Conservation (phyloP, 2,113 vertebrate genomes). For the Psophia crepitans region DNA sequence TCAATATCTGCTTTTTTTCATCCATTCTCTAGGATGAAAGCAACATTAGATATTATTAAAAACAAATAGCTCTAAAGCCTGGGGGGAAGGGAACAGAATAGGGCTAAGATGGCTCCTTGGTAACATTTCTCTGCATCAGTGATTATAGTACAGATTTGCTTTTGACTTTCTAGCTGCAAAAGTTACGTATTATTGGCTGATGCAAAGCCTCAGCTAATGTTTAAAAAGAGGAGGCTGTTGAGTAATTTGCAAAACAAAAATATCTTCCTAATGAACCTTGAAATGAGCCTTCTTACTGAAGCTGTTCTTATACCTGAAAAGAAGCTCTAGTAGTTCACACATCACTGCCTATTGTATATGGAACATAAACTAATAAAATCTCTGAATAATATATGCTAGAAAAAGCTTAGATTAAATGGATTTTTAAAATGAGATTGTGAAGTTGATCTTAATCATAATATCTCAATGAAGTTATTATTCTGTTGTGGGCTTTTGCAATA, state of each 20-base stretch:
- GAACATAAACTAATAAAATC: constrained; percentile 18
- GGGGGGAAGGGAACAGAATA: neutral
- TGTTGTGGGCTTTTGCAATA: neutral
- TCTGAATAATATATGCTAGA: neutral
- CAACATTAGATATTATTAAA: neutral
- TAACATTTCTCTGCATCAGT: constrained; percentile 30
- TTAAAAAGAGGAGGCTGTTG: constrained; percentile 26
- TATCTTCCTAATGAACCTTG: constrained; percentile 35
- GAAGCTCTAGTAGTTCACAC: constrained; percentile 6
- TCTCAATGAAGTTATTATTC: neutral
- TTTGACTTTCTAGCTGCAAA: constrained; percentile 29
- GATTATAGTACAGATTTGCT: constrained; percentile 28
- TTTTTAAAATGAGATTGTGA: constrained; percentile 43
- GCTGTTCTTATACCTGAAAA: constrained; percentile 38
- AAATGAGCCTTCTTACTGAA: constrained; percentile 29
- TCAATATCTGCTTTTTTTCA: neutral
- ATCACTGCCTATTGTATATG: neutral
- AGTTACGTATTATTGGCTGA: constrained; percentile 35
- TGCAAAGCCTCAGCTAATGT: constrained; percentile 7
- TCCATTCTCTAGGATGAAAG: neutral
- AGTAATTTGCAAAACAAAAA: constrained; percentile 55
- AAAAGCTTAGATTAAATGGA: neutral
- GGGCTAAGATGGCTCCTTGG: neutral
- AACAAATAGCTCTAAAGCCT: neutral
- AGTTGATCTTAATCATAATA: constrained; percentile 16